Percentiles rank a stretch among this genome's conserved stretches.
Conservation (phyloP, 1,140 invertebrate species). For the Drosophila persimilis region DNA sequence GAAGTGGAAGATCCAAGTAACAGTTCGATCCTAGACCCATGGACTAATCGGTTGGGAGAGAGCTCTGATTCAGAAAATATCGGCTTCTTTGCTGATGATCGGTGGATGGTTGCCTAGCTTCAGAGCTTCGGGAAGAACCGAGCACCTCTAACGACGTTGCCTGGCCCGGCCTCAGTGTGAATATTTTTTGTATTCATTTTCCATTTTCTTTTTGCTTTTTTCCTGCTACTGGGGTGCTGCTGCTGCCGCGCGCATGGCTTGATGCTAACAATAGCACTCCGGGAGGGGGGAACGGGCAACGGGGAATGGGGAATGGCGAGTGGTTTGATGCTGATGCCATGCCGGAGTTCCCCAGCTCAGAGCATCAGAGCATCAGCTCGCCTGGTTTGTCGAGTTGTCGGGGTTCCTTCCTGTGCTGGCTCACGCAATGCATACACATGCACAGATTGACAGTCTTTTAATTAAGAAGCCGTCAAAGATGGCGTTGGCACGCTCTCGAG, state of each 20-base stretch:
- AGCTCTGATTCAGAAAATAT: no score
- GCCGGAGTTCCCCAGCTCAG: conserved; percentile 14
- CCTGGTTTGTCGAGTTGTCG: conserved; percentile 35
- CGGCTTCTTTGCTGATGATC: no score
- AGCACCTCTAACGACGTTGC: no score
- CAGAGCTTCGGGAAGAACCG: not conserved
- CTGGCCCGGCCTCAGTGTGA: conserved; percentile 7
- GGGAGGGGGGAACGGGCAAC: conserved; percentile 7
- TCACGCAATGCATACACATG: conserved; percentile 38
- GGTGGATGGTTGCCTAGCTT: no score
- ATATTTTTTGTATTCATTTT: conserved; percentile 8
- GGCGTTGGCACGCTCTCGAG: conserved; percentile 61
- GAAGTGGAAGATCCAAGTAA: no score
- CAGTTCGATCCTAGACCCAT: no score
- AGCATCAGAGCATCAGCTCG: conserved; percentile 12
- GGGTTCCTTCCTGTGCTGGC: conserved; percentile 22
- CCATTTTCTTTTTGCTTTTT: conserved; percentile 34
- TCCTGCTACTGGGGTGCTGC: conserved; percentile 1
- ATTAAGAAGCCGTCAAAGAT: conserved; percentile 81
- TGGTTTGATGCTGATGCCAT: no score
- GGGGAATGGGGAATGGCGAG: not conserved
- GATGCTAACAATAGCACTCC: conserved; percentile 75
- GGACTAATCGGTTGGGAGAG: not conserved
- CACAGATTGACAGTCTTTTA: conserved; percentile 81
- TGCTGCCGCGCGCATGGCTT: conserved; percentile 71